Base-by-base conservation (phyloP, 2,888 invertebrate genomes). In the Ochropleura leucogaster region DNA sequence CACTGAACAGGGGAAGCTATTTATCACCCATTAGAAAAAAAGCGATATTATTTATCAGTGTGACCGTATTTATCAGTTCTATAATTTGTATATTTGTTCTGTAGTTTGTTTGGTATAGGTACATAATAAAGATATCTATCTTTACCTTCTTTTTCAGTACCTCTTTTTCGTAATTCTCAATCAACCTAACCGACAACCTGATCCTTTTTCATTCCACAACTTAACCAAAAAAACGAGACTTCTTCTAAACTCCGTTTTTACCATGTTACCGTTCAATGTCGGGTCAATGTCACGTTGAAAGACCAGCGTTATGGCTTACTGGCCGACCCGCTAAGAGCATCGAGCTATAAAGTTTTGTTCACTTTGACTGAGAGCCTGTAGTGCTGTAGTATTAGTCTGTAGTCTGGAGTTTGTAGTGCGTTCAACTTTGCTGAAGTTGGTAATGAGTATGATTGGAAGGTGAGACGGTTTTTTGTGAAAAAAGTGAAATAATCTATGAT, bases 331-430 rank as follows among this genome's bases (percentile, higher is more conserved):
- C 89, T 91, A 89, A 91, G 86, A 91, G 91, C 91, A 87, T 88
- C 85, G 75, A 77, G 85, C 88, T 83, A 90, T 91, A 90, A 91
- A 90, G 86, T 87, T 90, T 90, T 86, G 88, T 88, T 86, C 87
- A 87, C 84, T 87, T 77, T 72, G 79, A 76, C 63, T 79, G 67
- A 74, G 64, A 80, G 69, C 67, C 74, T 65, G 63, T 57, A 77
- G 72, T 71, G 62, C 74, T 72, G 63, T 60, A 73, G 72, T 71
- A n/a, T 70, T 72, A 72, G 83, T 75, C 68, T 9, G n/a, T n/a
- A 71, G 57, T 57, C 74, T 65, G 64, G 20, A 68, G 68, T 72
- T 62, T 71, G 66, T 40, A 69, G 87, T 78, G 80, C 71, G 63
- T 80, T 83, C 65, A 82, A 80, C 73, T 80, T 77, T 63, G 46